Conservation (phyloP, 2,888 invertebrate genomes). For the Drosophila subquinaria region DNA sequence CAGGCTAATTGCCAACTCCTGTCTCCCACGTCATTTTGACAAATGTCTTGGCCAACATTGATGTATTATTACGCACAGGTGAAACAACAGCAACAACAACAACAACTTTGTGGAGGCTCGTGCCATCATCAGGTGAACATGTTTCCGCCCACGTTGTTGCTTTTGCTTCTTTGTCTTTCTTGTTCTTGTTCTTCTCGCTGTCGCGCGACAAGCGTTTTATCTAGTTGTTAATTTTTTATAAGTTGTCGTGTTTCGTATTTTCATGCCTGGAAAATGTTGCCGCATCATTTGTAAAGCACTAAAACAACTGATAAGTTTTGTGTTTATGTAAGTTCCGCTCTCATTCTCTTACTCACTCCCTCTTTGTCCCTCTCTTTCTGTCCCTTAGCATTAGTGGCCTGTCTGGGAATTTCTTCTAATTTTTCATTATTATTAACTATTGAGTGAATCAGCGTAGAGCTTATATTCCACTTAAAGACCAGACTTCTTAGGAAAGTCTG, state of each 20-base stretch:
- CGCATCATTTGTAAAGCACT: slow-evolving; percentile 63
- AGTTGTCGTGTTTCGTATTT: slow-evolving; percentile 50
- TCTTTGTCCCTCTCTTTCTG: background rate
- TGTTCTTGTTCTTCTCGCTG: slow-evolving; percentile 11
- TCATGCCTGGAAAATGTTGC: slow-evolving; percentile 38
- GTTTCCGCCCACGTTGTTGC: slow-evolving; percentile 59
- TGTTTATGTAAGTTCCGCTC: slow-evolving; percentile 41
- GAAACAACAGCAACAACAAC: slow-evolving; percentile 25
- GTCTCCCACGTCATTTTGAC: slow-evolving; percentile 35
- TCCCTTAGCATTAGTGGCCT: background rate
- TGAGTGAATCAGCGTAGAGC: slow-evolving; percentile 8
- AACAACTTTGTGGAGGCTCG: slow-evolving; percentile 44
- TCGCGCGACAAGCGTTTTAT: slow-evolving; percentile 64
- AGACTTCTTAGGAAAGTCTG: background rate
- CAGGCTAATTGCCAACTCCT: slow-evolving; percentile 62
- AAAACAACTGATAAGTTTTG: slow-evolving; percentile 55
- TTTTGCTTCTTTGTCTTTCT: slow-evolving; percentile 3
- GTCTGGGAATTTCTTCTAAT: background rate
- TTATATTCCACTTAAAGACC: background rate
- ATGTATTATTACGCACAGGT: slow-evolving; percentile 58
- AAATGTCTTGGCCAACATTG: slow-evolving; percentile 60
- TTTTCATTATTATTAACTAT: background rate
- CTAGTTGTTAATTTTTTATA: slow-evolving; percentile 68
- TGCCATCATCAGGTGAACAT: slow-evolving; percentile 50
- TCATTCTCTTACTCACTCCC: slow-evolving; percentile 10